Percentiles rank a stretch among this genome's conserved stretches.
Conservation (phyloP, 2,888 invertebrate genomes). For the Leptarthrus brevirostris region DNA sequence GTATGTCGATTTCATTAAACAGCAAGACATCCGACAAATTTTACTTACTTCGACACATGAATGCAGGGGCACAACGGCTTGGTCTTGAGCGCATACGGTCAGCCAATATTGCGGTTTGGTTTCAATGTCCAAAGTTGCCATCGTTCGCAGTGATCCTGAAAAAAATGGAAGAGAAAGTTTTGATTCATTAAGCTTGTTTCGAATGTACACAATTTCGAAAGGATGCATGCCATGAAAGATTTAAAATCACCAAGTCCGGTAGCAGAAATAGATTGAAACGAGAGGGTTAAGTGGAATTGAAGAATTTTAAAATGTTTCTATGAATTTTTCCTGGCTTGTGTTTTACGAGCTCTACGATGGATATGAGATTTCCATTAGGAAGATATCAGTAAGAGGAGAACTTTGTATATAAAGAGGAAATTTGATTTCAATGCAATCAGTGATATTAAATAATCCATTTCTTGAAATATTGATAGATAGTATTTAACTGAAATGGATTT, state of each 20-base stretch:
- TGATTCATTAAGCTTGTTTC: neutral
- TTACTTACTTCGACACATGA: conserved; percentile 81
- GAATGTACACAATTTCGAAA: neutral
- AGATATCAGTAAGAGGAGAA: too few species aligned
- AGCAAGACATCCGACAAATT: neutral
- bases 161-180: neutral
- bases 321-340: too few species aligned
- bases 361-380: too few species aligned
- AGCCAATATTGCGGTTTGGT: conserved; percentile 90
- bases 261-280: too few species aligned
- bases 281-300: too few species aligned
- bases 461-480: too few species aligned
- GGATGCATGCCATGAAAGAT: neutral
- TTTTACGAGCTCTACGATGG: too few species aligned
- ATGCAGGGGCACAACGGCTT: conserved; percentile 86
- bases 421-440: too few species aligned
- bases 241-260: neutral
- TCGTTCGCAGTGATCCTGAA: conserved; percentile 84
- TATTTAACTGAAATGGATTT: too few species aligned
- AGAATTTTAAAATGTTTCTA: too few species aligned
- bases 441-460: too few species aligned
- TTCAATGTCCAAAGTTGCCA: conserved; percentile 89
- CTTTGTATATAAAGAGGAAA: too few species aligned
- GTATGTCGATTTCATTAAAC: neutral
- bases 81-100: conserved; percentile 92